Percentiles rank a stretch among this genome's conserved stretches.
Conservation (phyloP, 1,140 invertebrate genomes). For the Drosophila prosaltans region DNA sequence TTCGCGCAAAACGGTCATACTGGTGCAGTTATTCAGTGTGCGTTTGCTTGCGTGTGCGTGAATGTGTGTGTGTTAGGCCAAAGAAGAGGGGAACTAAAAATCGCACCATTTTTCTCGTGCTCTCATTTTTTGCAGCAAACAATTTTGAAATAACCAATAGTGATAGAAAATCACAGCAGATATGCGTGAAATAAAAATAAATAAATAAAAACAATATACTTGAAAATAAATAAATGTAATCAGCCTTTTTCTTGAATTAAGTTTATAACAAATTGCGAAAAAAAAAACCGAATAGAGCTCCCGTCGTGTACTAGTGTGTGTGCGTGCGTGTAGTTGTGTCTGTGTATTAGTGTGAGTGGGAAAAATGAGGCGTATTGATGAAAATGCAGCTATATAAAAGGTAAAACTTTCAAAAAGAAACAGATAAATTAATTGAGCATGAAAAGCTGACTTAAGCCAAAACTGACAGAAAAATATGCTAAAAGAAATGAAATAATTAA, state of each 20-base stretch:
- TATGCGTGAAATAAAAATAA: not conserved
- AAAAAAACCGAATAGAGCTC: slow-evolving; percentile 41
- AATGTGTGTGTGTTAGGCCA: slow-evolving; percentile 63
- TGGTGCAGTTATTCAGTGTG: slow-evolving; percentile 14
- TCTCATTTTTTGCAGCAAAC: slow-evolving; percentile 54
- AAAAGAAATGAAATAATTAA: slow-evolving; percentile 21
- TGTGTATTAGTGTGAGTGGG: slow-evolving; percentile 39
- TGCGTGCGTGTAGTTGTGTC: slow-evolving; percentile 59
- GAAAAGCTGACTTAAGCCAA: not conserved
- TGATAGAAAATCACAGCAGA: slow-evolving; percentile 27
- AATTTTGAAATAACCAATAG: slow-evolving; percentile 10
- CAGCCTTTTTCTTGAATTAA: not conserved
- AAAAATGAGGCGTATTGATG: slow-evolving; percentile 75
- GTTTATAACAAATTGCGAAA: slow-evolving; percentile 41
- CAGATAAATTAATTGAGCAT: slow-evolving; percentile 20
- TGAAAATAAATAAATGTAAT: not conserved
- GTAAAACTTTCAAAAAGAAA: slow-evolving; percentile 41
- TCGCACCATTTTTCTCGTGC: slow-evolving; percentile 77
- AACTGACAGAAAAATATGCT: not conserved
- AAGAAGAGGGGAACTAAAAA: slow-evolving; percentile 62
- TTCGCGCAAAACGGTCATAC: slow-evolving; percentile 29
- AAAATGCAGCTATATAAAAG: slow-evolving; percentile 71
- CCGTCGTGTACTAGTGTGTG: slow-evolving; percentile 66
- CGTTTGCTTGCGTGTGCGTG: slow-evolving; percentile 47
- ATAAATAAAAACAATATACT: not conserved